Evolutionary conservation across 2,888 invertebrate species (phyloP).

Genomic region (Acanthosepion lycidas): DNA sequence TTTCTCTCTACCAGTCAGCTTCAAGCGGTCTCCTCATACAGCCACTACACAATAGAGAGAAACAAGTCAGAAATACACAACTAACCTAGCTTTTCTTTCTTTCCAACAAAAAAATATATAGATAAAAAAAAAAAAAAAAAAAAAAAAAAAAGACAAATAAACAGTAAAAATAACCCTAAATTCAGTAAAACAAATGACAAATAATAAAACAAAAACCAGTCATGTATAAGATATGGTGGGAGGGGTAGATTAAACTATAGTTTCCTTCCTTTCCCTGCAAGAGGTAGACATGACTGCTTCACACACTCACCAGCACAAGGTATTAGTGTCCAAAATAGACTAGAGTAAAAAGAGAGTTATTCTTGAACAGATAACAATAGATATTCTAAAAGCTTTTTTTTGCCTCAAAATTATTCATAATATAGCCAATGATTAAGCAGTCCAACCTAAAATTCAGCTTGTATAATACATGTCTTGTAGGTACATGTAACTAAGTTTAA

Average conservation of each 20-base stretch:
- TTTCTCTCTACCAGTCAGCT: background rate
- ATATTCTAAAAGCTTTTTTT: background rate
- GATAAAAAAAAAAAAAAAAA: no score
- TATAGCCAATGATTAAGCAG: background rate
- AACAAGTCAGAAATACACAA: background rate
- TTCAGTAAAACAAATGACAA: background rate
- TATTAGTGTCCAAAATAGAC: no score
- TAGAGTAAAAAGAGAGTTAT: background rate
- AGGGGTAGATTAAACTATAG: background rate
- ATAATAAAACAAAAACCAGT: background rate
- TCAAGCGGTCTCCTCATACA: background rate
- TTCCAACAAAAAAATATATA: background rate
- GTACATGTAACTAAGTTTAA: no score
- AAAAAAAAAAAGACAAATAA: background rate
- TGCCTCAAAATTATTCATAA: background rate
- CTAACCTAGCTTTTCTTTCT: background rate
- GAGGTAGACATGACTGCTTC: background rate
- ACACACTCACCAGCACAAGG: background rate
- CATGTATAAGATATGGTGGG: background rate
- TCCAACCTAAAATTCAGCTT: background rate
- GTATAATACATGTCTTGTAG: background rate
- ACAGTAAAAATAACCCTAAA: background rate
- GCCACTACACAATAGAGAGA: background rate
- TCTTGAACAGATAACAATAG: background rate
- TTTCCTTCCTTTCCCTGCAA: background rate